Percentiles rank a stretch among this genome's conserved stretches.
Conservation (phyloP, 2,797 vertebrate genomes). For the Catamblyrhynchus diadema region DNA sequence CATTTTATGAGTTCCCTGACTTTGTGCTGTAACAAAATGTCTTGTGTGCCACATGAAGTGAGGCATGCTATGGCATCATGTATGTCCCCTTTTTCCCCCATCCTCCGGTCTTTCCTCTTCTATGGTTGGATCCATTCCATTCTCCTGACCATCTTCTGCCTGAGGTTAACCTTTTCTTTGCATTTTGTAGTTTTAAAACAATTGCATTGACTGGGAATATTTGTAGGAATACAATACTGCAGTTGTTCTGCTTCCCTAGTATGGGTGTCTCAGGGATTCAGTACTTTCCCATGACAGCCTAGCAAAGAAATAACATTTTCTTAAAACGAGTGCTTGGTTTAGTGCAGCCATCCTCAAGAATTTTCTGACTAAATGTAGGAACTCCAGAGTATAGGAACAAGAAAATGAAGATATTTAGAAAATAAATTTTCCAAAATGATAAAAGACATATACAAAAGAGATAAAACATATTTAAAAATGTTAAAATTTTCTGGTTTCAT, state of each 20-base stretch:
- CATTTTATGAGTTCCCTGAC: not conserved
- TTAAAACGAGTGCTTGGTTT: not conserved
- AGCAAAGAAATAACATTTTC: not conserved
- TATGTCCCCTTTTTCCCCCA: not conserved
- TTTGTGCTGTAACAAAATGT: not conserved
- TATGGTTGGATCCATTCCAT: not conserved
- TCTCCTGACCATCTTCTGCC: not conserved
- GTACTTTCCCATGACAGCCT: not conserved
- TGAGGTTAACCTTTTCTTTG: not conserved
- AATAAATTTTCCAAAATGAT: not conserved
- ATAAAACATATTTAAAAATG: not conserved
- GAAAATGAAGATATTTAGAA: not conserved
- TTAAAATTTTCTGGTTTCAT: not conserved
- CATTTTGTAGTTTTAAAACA: not conserved
- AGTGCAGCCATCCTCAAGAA: not conserved
- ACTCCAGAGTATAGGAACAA: not conserved
- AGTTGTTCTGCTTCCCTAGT: accelerated
- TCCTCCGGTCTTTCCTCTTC: not conserved
- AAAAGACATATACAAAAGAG: not conserved
- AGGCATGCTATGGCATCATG: not conserved
- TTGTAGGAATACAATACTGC: not conserved
- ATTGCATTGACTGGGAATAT: not conserved
- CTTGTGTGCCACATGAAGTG: not conserved
- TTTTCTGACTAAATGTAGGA: not conserved
- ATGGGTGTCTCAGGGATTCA: not conserved